Conservation (phyloP, 2,797 vertebrate species). For the Avahi laniger region DNA sequence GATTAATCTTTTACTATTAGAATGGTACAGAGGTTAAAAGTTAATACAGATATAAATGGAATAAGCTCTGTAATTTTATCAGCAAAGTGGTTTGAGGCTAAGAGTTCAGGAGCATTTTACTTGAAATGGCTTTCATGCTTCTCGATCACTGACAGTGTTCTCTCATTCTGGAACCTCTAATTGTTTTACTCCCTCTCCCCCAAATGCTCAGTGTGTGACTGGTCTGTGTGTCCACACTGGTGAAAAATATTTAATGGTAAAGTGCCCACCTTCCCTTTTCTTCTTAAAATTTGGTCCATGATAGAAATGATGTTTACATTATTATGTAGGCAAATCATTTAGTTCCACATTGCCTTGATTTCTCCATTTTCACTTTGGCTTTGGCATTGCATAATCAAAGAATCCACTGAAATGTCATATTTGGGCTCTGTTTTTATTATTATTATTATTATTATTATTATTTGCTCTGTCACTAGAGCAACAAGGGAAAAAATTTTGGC, state of each 20-base stretch:
- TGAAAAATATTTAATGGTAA: neutral
- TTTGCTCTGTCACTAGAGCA: neutral
- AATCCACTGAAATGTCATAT: neutral
- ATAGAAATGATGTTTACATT: neutral
- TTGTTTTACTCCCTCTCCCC: neutral
- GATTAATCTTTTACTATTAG: slow-evolving; percentile 52
- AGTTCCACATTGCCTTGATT: neutral
- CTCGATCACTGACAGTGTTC: neutral
- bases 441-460: neutral
- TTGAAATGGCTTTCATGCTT: slow-evolving; percentile 45
- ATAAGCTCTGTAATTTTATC: slow-evolving; percentile 59
- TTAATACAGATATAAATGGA: slow-evolving; percentile 68
- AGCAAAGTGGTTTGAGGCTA: slow-evolving; percentile 58
- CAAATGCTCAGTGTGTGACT: neutral
- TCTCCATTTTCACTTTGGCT: neutral
- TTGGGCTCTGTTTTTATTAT: neutral
- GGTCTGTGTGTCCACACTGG: neutral
- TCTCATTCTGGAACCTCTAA: neutral
- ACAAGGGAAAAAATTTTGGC: neutral
- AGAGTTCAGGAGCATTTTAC: slow-evolving; percentile 56
- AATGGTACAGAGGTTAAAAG: slow-evolving; percentile 58
- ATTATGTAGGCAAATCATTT: neutral
- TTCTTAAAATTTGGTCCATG: neutral
- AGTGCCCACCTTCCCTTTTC: neutral
- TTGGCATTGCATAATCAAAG: neutral